These are phyloP conservation scores for Ypsolopha sequella DNA, from an alignment of 2,888 invertebrate genomes.

Conservation along the genomic window DNA sequence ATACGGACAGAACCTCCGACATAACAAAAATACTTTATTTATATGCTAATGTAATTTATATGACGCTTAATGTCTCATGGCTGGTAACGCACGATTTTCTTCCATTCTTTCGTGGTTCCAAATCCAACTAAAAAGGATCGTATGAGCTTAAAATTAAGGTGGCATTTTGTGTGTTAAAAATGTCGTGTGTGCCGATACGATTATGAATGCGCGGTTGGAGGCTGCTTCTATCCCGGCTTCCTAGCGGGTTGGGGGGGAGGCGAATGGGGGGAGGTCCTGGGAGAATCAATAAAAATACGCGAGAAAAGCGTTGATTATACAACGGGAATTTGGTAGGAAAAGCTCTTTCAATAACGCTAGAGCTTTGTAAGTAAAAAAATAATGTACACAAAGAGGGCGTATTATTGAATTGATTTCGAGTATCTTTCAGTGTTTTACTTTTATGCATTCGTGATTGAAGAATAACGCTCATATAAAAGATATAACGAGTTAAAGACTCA, in stretches of 20 bases:
- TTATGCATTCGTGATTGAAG: not conserved
- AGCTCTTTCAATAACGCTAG: slow-evolving; percentile 45
- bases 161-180: slow-evolving; percentile 9
- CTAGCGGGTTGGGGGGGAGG: slow-evolving; percentile 27
- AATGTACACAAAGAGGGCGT: not conserved
- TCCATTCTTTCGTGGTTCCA: slow-evolving; percentile 40
- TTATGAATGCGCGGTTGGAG: slow-evolving; percentile 70
- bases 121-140: slow-evolving; percentile 25
- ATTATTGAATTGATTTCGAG: slow-evolving; percentile 1
- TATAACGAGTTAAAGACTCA: not conserved
- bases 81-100: slow-evolving; percentile 67
- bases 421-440: not conserved
- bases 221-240: slow-evolving; percentile 62
- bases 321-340: slow-evolving; percentile 55
- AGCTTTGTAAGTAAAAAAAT: not conserved
- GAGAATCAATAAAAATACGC: slow-evolving; percentile 70
- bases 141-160: slow-evolving; percentile 36
- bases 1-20: slow-evolving; percentile 37
- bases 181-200: slow-evolving; percentile 48
- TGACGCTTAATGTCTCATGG: slow-evolving; percentile 69
- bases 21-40: slow-evolving; percentile 70
- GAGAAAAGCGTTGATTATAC: slow-evolving; percentile 69
- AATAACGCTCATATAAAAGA: not conserved
- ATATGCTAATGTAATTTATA: slow-evolving; percentile 72
- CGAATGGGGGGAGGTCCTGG: slow-evolving; percentile 34